These are phyloP conservation scores for Aphaenogaster ashmeadi DNA, from an alignment of 1,140 invertebrate species.

Conservation along the genomic window DNA sequence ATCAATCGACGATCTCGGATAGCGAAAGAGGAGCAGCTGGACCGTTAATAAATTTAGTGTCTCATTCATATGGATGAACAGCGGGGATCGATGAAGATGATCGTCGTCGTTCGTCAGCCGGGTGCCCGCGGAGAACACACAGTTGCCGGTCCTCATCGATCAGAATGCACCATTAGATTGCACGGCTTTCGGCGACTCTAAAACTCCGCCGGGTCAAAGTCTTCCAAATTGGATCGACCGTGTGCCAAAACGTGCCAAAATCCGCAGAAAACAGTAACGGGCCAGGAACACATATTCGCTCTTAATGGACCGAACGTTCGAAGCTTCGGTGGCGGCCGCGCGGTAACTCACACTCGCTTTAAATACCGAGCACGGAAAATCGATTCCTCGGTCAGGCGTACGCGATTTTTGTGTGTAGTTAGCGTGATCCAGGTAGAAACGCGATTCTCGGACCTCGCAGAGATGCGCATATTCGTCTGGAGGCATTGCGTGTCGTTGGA, in stretches of 20 bases:
- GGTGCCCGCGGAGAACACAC: slow-evolving; percentile 9
- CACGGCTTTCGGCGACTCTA: background rate
- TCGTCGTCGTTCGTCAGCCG: slow-evolving; percentile 42
- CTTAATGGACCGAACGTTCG: slow-evolving; percentile 23
- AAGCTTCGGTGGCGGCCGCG: background rate
- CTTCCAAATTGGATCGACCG: slow-evolving; percentile 51
- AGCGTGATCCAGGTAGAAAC: slow-evolving; percentile 47
- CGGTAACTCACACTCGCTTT: slow-evolving; percentile 1
- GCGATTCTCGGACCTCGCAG: slow-evolving; percentile 32
- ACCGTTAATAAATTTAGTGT: slow-evolving; percentile 54
- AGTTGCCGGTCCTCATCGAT: slow-evolving; percentile 40
- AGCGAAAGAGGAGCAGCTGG: slow-evolving; percentile 42
- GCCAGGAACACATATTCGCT: background rate
- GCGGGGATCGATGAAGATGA: slow-evolving; percentile 57
- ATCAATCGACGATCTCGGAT: slow-evolving; percentile 20
- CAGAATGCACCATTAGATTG: slow-evolving; percentile 50
- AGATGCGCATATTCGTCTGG: slow-evolving; percentile 79
- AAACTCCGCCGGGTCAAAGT: slow-evolving; percentile 23
- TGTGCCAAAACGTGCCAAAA: slow-evolving; percentile 62
- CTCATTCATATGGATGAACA: slow-evolving; percentile 57
- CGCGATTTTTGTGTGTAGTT: slow-evolving; percentile 31
- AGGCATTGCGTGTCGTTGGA: slow-evolving; percentile 80
- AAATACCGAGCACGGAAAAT: slow-evolving; percentile 28
- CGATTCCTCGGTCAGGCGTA: slow-evolving; percentile 5
- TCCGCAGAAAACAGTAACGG: slow-evolving; percentile 6